A percentile compares a stretch with the other conserved stretches of the same genome.
Conservation (phyloP, 2,888 invertebrate genomes). For the Aethes cnicana region DNA sequence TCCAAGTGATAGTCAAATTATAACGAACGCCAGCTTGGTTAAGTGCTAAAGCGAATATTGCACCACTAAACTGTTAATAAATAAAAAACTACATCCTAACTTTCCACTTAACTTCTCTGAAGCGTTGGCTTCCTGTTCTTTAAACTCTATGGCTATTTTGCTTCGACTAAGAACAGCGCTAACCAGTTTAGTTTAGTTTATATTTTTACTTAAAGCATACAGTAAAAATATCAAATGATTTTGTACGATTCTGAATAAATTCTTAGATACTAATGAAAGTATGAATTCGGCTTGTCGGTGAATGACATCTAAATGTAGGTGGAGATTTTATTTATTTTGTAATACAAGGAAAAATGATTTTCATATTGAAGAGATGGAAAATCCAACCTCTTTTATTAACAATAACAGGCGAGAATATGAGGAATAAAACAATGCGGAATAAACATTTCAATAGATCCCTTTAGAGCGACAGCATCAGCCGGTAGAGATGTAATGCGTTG, state of each 20-base stretch:
- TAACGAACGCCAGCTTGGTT: slow-evolving; percentile 30
- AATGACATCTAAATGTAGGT: too few species aligned
- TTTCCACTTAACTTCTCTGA: slow-evolving; percentile 76
- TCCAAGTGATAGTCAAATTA: slow-evolving; percentile 29
- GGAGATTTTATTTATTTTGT: not conserved
- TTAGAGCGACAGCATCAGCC: not conserved
- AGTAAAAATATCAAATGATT: too few species aligned
- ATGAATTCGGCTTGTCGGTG: too few species aligned
- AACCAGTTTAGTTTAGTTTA: slow-evolving; percentile 74
- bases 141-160: slow-evolving; percentile 70
- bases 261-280: too few species aligned
- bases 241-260: too few species aligned
- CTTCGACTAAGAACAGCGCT: slow-evolving; percentile 62
- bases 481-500: not conserved
- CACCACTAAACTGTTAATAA: slow-evolving; percentile 59
- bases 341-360: not conserved
- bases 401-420: slow-evolving; percentile 11
- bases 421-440: slow-evolving; percentile 33
- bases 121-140: slow-evolving; percentile 78
- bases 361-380: slow-evolving; percentile 1
- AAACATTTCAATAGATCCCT: slow-evolving; percentile 18
- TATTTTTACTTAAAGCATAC: too few species aligned
- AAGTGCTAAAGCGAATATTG: slow-evolving; percentile 54
- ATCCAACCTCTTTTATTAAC: slow-evolving; percentile 6
- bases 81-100: slow-evolving; percentile 70